Conservation (phyloP, 2,113 vertebrate genomes). For the Brevimyrus niger region DNA sequence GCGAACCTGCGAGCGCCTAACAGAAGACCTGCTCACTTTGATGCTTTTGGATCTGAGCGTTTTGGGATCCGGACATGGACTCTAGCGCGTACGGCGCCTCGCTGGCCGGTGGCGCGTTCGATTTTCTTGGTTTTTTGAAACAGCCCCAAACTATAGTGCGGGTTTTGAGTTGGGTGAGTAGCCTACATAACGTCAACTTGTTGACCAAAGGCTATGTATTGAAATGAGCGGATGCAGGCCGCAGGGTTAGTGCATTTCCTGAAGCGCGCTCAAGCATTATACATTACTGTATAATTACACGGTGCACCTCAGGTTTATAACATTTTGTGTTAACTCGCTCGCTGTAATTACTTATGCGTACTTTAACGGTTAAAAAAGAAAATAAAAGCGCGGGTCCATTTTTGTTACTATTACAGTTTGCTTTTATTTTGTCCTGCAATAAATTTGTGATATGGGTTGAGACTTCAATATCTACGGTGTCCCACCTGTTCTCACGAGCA, state of each 20-base stretch:
- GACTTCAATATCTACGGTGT: not conserved
- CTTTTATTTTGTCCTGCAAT: not conserved
- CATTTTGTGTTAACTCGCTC: not conserved
- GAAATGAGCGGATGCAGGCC: not conserved
- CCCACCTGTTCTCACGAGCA: not conserved
- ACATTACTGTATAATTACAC: not conserved
- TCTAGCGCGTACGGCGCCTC: constrained; percentile 74
- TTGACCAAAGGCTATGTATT: not conserved
- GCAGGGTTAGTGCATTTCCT: not conserved
- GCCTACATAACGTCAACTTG: not conserved
- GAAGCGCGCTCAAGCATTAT: not conserved
- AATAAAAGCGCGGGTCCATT: not conserved
- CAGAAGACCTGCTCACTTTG: not conserved
- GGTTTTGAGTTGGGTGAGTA: constrained; percentile 73
- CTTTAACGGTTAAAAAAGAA: not conserved
- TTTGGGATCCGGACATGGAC: constrained; percentile 42
- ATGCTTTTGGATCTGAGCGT: not conserved
- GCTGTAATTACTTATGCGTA: not conserved
- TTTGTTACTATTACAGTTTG: not conserved
- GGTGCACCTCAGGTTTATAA: not conserved
- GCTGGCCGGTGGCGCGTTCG: constrained; percentile 74
- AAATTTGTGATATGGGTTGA: not conserved
- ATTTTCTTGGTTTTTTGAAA: constrained; percentile 63
- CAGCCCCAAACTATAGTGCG: constrained; percentile 77
- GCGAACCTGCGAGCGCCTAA: not conserved